Evolutionary conservation across 2,888 invertebrate genomes (phyloP).

Genomic region (Lepidochrysops patricia): DNA sequence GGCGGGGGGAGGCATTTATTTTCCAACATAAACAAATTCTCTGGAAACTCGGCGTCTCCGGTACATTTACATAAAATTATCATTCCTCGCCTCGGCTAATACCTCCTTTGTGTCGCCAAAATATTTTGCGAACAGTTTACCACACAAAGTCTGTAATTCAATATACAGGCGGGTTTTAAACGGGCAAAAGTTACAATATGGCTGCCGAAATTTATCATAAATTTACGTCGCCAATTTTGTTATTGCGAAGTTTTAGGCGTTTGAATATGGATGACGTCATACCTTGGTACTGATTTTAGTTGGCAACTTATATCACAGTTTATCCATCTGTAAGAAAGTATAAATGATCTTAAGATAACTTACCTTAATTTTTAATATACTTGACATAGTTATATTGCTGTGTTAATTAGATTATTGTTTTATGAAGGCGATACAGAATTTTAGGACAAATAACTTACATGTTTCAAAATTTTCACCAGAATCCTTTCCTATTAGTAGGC

Average conservation of each 20-base stretch:
- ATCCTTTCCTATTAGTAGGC: neutral
- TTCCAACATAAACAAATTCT: conserved; percentile 59
- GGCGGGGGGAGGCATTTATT: conserved; percentile 21
- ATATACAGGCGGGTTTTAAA: conserved; percentile 42
- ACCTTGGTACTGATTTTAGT: neutral
- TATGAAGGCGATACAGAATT: no score
- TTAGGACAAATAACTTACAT: no score
- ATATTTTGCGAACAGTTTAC: conserved; percentile 73
- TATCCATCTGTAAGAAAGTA: neutral
- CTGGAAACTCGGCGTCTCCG: conserved; percentile 30
- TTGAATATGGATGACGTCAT: neutral
- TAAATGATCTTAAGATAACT: no score
- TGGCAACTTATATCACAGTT: neutral
- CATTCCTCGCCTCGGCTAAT: conserved; percentile 39
- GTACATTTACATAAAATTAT: conserved; percentile 57
- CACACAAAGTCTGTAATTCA: conserved; percentile 69
- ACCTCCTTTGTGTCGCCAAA: conserved; percentile 68
- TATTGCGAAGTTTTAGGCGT: neutral
- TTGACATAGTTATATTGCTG: neutral
- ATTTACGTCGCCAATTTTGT: conserved; percentile 4
- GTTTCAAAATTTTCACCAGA: no score
- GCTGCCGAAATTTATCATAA: conserved; percentile 8
- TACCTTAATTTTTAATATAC: no score
- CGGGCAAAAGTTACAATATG: conserved; percentile 30
- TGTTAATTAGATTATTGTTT: neutral